Evolutionary conservation across 2,113 vertebrate genomes (phyloP), one percentile per base, ranked within the genome.

Genomic region (Psittacara wagleri): DNA sequence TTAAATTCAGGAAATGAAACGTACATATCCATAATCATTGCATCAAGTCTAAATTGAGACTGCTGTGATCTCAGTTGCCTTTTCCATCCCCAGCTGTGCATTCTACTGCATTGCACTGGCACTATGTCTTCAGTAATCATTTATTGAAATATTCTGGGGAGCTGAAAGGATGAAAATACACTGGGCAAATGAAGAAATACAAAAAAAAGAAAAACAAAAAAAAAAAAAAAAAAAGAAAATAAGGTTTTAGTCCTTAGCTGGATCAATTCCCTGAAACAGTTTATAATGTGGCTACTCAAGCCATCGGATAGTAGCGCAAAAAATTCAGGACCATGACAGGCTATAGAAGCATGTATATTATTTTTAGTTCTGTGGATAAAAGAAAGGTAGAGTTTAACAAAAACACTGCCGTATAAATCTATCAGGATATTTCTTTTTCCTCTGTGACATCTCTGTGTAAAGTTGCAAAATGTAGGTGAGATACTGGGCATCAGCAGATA

Each of bases 1-100:
- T 90, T 91, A 91, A 93, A 84, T 91, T 93, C 70, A 83, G 74
- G 78, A 95, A 95, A 85, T 82, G 62, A 91, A 94, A 95, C 90
- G 66, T 90, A 35, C 29, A 46, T 90, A 93, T 90, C 66, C 33
- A 79, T 94, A 94, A 95, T 57, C n/a, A 90, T 87, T 95, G 77
- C 57, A 93, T 83, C 78, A 94, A 93, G 79, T 90, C 66, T 85
- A 87, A 95, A 93, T 61, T 91, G 87, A 90, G 62, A 84, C 57
- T 91, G 70, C 87, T 94, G 84, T 94, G 87, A 94, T 95, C 61
- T 87, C 90, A 64, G 77, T 46, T 91, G 87, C 43, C 44, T 96
- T 84, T 92, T 82, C 29, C 33, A 85, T 73, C 62, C 33, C 78
- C 66, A 82, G 81, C 87, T 96, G 81, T 76, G 81, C 43, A 48